Conservation (phyloP, 1,140 invertebrate species). For the Ptiloglossa arizonensis region DNA sequence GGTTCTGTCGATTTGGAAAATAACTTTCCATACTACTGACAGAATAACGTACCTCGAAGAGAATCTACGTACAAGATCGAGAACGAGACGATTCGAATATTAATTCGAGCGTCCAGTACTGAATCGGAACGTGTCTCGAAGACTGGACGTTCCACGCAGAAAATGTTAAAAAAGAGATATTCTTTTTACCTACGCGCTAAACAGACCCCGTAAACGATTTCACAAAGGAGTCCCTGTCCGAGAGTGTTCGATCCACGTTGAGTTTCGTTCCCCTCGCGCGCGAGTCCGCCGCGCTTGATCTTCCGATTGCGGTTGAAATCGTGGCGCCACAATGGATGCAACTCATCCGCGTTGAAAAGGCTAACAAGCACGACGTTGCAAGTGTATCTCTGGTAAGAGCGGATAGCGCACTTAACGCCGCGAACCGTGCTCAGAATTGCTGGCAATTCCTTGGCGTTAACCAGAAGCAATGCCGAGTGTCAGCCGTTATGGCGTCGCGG, state of each 20-base stretch:
- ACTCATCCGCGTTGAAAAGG: background rate
- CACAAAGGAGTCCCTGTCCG: background rate
- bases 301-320: background rate
- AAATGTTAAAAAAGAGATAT: too few relatives aligned
- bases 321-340: background rate
- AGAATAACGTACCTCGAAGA: too few relatives aligned
- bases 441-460: constrained; percentile 9
- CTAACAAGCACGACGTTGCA: background rate
- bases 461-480: constrained; percentile 10
- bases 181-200: too few relatives aligned
- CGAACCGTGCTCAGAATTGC: background rate
- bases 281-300: background rate
- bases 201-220: too few relatives aligned
- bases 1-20: too few relatives aligned
- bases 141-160: too few relatives aligned
- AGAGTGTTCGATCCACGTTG: background rate
- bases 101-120: too few relatives aligned
- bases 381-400: background rate
- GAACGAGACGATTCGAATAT: too few relatives aligned
- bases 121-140: too few relatives aligned
- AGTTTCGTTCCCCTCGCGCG: background rate
- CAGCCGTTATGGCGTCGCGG: constrained; percentile 16
- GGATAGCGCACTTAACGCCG: background rate
- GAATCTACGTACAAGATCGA: too few relatives aligned
- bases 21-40: too few relatives aligned